These are phyloP conservation scores for Semotilus atromaculatus DNA, from an alignment of 2,797 vertebrate genomes.

Conservation along the genomic window DNA sequence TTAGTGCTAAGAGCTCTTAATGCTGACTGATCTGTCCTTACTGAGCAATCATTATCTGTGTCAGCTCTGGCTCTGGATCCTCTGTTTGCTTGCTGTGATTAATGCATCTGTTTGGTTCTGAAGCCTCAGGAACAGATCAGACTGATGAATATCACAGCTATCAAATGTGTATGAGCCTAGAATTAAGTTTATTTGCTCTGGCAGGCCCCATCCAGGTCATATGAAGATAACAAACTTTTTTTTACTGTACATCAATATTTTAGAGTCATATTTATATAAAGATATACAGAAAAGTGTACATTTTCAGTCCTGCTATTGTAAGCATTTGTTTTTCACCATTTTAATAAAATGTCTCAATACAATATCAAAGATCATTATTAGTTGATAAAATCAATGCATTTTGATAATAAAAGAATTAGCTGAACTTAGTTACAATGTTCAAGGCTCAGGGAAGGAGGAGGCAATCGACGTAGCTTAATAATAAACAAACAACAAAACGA, in stretches of 20 bases:
- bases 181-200: not conserved
- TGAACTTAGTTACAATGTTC: too few species aligned
- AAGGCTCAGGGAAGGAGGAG: too few species aligned
- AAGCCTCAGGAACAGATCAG: constrained; percentile 4
- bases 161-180: not conserved
- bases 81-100: constrained; percentile 10
- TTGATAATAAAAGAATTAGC: too few species aligned
- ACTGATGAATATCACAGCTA: constrained; percentile 10
- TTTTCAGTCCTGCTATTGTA: not conserved
- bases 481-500: too few species aligned
- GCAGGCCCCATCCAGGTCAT: not conserved
- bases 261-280: not conserved
- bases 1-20: constrained; percentile 16
- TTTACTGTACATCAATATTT: not conserved
- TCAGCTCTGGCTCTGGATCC: constrained; percentile 8
- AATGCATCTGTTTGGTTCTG: constrained; percentile 12
- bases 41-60: constrained; percentile 21
- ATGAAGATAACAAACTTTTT: not conserved
- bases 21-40: constrained; percentile 19
- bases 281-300: not conserved
- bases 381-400: too few species aligned
- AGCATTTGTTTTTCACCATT: not conserved
- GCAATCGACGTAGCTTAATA: too few species aligned
- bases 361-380: too few species aligned
- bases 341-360: not conserved